Evolutionary conservation across 2,888 invertebrate genomes (phyloP), one percentile per base, ranked within the genome.

Genomic region (Chirona hameri): DNA sequence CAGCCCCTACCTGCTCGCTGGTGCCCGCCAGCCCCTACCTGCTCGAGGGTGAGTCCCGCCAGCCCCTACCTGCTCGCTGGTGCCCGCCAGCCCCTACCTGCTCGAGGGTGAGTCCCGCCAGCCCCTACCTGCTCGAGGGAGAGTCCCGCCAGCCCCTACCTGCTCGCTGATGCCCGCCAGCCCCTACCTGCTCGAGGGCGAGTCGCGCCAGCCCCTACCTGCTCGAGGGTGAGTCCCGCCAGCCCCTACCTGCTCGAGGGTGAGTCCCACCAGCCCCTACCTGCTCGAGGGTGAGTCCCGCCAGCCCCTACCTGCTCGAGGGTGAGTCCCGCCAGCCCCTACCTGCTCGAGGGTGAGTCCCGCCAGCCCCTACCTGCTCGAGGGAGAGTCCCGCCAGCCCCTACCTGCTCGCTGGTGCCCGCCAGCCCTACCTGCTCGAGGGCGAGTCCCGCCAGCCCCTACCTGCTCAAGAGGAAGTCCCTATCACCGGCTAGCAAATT

Each of bases 131-230:
- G n/a, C 60, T 5, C 5, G n/a, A 60, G 60, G 60, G 24, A 15
- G 52, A n/a, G 60, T 84, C 86, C 86, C 81, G 94, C 95, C 1
- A 95, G 94, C 89, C 97, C 69, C 29, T 69, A 69, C 27, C 27
- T 69, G n/a, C 46, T 39, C 39, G 27, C 2, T 24, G n/a, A 84
- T 85, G 86, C 98, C 97, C 12, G 52, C 15, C 52, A 39, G 39
- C 39, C 39, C 39, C 39, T 39, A n/a, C 39, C 39, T 39, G 39
- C 39, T 39, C 39, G n/a, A 2, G 2, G 39, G 10, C 10, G 4
- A n/a, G n/a, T n/a, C 12, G 7, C 81, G 94, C 95, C 0, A 95
- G 94, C 89, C 97, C 97, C 0, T 97, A 97, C 88, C 90, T 97
- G 81, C 91, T 95, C 83, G 96, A 52, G 52, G 52, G 15, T 52